phyloP scores from a whole-genome alignment of 2,888 invertebrate genomes.

The Palloptera scutellata region DNA sequence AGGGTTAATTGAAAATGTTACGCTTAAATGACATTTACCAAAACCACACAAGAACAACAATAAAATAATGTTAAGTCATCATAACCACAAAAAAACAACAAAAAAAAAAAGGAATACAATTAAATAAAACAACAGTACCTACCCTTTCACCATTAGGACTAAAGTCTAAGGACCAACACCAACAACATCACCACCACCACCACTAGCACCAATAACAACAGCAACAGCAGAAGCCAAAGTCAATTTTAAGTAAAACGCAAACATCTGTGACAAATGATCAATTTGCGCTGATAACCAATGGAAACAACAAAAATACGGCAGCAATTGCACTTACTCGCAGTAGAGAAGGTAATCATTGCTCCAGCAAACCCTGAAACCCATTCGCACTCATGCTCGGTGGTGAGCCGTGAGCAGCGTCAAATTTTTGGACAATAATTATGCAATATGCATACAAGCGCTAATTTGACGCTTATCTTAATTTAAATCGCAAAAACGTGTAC shows the following conservation, averaged over 20 bases:
- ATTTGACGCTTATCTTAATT: conserved; percentile 60
- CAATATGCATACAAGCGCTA: conserved; percentile 47
- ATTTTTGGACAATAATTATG: not conserved
- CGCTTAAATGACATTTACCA: conserved; percentile 22
- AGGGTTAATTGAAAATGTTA: conserved; percentile 22
- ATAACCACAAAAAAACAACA: conserved; percentile 34
- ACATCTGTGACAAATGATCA: conserved; percentile 61
- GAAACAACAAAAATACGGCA: conserved; percentile 24
- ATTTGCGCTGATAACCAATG: conserved; percentile 49
- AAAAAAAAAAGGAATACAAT: conserved; percentile 8
- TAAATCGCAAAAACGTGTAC: conserved; percentile 36
- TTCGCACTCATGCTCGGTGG: too few relatives aligned
- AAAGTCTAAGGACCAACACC: not conserved
- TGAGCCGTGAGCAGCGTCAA: too few relatives aligned
- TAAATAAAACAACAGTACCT: not conserved
- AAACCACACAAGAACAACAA: conserved; percentile 43
- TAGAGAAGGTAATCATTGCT: conserved; percentile 30
- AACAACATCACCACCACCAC: not conserved
- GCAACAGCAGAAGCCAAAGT: conserved; percentile 24
- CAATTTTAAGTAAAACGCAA: conserved; percentile 39
- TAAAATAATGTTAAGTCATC: conserved; percentile 46
- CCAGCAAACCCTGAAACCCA: conserved; percentile 26
- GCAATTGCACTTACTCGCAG: conserved; percentile 1
- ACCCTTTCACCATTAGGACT: not conserved
- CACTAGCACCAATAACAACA: not conserved